phyloP scores from a whole-genome alignment of 2,797 vertebrate species.

The Silurus lanzhouensis region DNA sequence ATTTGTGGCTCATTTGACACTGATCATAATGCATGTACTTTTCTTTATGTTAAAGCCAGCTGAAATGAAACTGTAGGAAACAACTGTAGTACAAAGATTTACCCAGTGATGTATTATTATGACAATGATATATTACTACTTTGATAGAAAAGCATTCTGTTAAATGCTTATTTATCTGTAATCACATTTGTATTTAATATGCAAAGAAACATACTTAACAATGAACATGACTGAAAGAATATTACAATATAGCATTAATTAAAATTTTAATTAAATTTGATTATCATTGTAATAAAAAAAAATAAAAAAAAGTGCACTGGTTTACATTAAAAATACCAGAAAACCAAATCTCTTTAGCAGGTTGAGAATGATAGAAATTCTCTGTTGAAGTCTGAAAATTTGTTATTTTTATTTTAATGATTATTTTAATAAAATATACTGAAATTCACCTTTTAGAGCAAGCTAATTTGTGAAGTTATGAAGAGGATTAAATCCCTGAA shows the following conservation, averaged over 20 bases:
- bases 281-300: background rate
- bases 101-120: background rate
- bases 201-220: too few species aligned
- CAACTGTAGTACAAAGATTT: background rate
- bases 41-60: background rate
- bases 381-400: background rate
- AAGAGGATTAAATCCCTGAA: background rate
- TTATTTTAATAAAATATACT: background rate
- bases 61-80: background rate
- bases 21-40: conserved; percentile 6
- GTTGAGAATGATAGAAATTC: background rate
- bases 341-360: too few species aligned
- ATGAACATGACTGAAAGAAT: too few species aligned
- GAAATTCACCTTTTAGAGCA: background rate
- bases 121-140: background rate
- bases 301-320: background rate
- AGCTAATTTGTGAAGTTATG: background rate
- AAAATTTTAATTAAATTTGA: too few species aligned
- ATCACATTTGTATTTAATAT: too few species aligned
- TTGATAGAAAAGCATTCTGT: background rate
- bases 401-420: background rate
- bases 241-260: too few species aligned
- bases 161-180: too few species aligned
- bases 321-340: background rate
- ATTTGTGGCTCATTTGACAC: conserved; percentile 13